A percentile compares a stretch with the other conserved stretches of the same genome.
These are phyloP conservation scores for Albula goreensis DNA, from an alignment of 2,113 vertebrate genomes.

Conservation along the genomic window DNA sequence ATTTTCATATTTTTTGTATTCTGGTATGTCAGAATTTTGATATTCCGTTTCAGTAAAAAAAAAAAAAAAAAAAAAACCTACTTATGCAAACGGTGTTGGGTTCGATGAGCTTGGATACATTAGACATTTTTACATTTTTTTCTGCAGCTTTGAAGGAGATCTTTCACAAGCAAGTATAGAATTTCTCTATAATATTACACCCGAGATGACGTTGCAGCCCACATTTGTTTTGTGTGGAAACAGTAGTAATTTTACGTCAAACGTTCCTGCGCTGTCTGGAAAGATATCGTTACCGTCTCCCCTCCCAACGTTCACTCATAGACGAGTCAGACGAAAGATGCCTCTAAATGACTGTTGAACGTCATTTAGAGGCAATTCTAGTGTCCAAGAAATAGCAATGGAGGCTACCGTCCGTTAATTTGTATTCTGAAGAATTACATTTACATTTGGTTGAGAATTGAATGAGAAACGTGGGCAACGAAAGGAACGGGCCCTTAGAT, in stretches of 20 bases:
- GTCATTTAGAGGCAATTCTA: not conserved
- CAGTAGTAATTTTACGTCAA: not conserved
- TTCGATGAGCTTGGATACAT: not conserved
- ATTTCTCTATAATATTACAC: not conserved
- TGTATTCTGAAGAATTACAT: not conserved
- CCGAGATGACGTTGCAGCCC: constrained; percentile 2
- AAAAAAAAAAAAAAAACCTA: too few relatives aligned
- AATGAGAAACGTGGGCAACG: not conserved
- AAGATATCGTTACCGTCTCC: not conserved
- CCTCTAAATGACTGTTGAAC: not conserved
- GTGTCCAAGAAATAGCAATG: not conserved
- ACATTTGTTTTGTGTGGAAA: not conserved
- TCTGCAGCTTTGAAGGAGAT: not conserved
- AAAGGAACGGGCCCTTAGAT: not conserved
- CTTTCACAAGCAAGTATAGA: not conserved
- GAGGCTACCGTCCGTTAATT: not conserved
- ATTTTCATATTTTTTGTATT: not conserved
- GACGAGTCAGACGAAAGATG: too few relatives aligned
- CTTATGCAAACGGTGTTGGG: too few relatives aligned
- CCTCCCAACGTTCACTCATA: too few relatives aligned
- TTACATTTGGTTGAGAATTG: not conserved
- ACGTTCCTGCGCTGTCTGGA: not conserved
- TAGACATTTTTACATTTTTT: not conserved
- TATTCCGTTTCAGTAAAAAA: too few relatives aligned
- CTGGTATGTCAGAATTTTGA: too few relatives aligned